phyloP scores from a whole-genome alignment of 2,888 invertebrate species.

The Perdita meconis region DNA sequence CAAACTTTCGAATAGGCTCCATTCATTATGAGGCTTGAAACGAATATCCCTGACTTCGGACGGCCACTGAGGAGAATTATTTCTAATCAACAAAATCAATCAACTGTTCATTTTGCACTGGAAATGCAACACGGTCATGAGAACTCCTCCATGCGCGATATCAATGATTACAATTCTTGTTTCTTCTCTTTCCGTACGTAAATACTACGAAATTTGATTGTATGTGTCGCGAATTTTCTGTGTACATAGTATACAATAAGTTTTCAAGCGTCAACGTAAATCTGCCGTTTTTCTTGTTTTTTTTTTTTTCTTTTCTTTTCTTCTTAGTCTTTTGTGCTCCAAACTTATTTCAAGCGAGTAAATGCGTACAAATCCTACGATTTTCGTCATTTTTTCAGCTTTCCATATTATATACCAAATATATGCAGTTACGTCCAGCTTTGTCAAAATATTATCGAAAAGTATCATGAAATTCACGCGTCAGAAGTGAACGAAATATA shows the following conservation, averaged over 20 bases:
- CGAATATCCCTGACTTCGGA: constrained; percentile 52
- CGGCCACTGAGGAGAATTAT: constrained; percentile 39
- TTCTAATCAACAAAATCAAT: constrained; percentile 38
- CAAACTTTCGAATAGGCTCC: constrained; percentile 30
- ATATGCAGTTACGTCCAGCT: background rate
- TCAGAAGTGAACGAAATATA: constrained; percentile 42
- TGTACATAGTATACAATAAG: constrained; percentile 28
- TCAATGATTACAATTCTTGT: constrained; percentile 25
- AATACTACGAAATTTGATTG: constrained; percentile 28
- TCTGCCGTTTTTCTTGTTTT: background rate
- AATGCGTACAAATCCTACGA: constrained; percentile 16
- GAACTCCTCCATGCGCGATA: constrained; percentile 49
- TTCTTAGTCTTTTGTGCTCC: constrained; percentile 16
- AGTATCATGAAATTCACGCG: constrained; percentile 20
- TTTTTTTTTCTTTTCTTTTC: background rate
- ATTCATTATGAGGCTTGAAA: constrained; percentile 1
- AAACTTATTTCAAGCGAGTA: constrained; percentile 10
- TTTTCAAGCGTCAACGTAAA: constrained; percentile 6
- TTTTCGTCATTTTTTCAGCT: background rate
- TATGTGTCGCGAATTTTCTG: constrained; percentile 32
- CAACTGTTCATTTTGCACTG: constrained; percentile 23
- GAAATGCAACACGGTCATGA: constrained; percentile 25
- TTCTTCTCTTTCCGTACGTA: constrained; percentile 7
- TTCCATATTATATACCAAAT: background rate
- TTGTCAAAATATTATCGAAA: constrained; percentile 19